These are phyloP conservation scores for Mormyrus iriodes DNA, from an alignment of 2,113 vertebrate genomes.

Conservation along the genomic window DNA sequence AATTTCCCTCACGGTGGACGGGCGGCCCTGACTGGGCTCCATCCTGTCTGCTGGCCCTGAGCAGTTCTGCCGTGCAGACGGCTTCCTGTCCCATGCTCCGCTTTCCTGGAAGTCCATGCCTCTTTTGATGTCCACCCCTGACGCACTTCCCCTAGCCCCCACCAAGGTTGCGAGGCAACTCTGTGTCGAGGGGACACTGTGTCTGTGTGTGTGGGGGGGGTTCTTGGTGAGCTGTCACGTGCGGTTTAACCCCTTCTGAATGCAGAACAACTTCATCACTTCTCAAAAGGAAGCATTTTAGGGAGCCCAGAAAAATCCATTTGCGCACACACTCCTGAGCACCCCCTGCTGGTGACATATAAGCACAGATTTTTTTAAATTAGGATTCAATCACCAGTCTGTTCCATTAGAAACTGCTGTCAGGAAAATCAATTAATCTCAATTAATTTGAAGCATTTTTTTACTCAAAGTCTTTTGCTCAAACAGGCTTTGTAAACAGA, in stretches of 20 bases:
- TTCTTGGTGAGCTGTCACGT: neutral
- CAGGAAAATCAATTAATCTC: too few species aligned
- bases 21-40: neutral
- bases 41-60: neutral
- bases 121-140: conserved; percentile 14
- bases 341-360: neutral
- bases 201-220: neutral
- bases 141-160: conserved; percentile 17
- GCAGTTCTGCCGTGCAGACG: neutral
- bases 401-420: neutral
- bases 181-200: neutral
- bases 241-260: neutral
- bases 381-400: neutral
- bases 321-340: neutral
- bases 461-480: neutral
- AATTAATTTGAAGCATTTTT: neutral
- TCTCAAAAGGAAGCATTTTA: neutral
- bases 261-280: neutral
- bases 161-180: neutral
- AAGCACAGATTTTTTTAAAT: too few species aligned
- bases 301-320: neutral
- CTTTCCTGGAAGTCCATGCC: conserved; percentile 4
- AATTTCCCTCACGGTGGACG: neutral
- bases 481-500: neutral
- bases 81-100: neutral